Evolutionary conservation across 2,113 vertebrate genomes (phyloP), one percentile per base, ranked within the genome.

Genomic region (Brachypodius melanocephalos): DNA sequence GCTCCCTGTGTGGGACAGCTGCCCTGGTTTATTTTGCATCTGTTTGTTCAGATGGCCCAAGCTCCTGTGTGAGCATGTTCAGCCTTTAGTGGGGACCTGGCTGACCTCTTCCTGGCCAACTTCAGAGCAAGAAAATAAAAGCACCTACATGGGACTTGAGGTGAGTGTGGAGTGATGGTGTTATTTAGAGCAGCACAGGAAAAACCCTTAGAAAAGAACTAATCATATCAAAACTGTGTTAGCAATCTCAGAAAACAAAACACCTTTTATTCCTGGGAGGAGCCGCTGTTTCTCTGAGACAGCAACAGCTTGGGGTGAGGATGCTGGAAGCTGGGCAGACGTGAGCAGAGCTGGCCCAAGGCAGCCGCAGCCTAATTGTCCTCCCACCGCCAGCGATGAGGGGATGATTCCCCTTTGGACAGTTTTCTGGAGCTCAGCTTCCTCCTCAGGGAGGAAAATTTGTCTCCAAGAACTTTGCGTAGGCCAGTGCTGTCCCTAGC

Each of bases 391-490:
- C 91, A 91, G 14, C 16, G 90, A 17, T 94, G 67, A 36, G 97
- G 97, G 25, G 97, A 96, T 0, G 92, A 85, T 48, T 94, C 96
- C 7, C 85, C 93, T 78, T 95, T 97, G 58, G 97, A 78, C 68
- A 96, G 57, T 84, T 95, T 98, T 59, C 97, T 97, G 6, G 95
- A 69, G 5, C 97, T 98, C 82, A 98, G 51, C 87, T 97, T 97
- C 93, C 89, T 96, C 79, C 97, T 2, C 74, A 98, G 89, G 34
- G 97, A 97, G 36, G 97, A 98, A 28, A 98, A 96, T 48, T 97
- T 98, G 63, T 98, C 96, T 62, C 98, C 98, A 0, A 98, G 97
- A 21, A 95, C 97, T 73, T 96, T 97, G 54, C 97, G 88, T 18
- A 98, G 92, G 22, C 98, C 97, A 0, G 14, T 28, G 15, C 20